phyloP scores from a whole-genome alignment of 2,888 invertebrate genomes.

The Apantesis nais region DNA sequence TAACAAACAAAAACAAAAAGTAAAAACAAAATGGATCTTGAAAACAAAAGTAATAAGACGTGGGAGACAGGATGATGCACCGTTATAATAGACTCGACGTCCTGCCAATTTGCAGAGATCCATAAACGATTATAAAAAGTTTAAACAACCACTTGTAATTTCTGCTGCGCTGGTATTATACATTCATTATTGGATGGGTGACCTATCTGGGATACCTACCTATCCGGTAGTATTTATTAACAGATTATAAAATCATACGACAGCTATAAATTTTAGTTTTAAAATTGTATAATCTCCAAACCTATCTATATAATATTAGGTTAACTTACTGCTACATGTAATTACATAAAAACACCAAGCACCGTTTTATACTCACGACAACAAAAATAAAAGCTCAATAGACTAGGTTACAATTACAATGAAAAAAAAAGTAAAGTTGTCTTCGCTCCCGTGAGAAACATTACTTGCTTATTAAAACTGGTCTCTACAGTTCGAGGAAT shows the following conservation, averaged over 20 bases:
- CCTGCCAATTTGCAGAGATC: slow-evolving; percentile 49
- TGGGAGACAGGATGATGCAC: slow-evolving; percentile 51
- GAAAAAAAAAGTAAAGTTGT: slow-evolving; percentile 25
- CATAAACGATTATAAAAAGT: slow-evolving; percentile 7
- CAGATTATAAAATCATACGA: background rate
- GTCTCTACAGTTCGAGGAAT: background rate
- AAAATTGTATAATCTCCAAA: background rate
- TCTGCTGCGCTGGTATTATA: background rate
- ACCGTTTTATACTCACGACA: slow-evolving; percentile 25
- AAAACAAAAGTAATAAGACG: slow-evolving; percentile 44
- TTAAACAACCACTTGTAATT: background rate
- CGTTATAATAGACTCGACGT: slow-evolving; percentile 51
- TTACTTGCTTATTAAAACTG: slow-evolving; percentile 6
- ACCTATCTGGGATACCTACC: background rate
- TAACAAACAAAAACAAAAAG: slow-evolving; percentile 17
- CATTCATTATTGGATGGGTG: background rate
- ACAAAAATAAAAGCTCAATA: slow-evolving; percentile 21
- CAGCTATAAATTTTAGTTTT: background rate
- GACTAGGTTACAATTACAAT: slow-evolving; percentile 45
- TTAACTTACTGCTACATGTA: background rate
- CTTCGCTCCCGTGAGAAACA: slow-evolving; percentile 34
- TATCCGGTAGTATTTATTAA: background rate
- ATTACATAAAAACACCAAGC: slow-evolving; percentile 1
- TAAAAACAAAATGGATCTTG: slow-evolving; percentile 40
- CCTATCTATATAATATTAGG: background rate